A percentile compares a stretch with the other conserved stretches of the same genome.
Conservation (phyloP, 2,113 vertebrate genomes). For the Nannobrachium achirus region DNA sequence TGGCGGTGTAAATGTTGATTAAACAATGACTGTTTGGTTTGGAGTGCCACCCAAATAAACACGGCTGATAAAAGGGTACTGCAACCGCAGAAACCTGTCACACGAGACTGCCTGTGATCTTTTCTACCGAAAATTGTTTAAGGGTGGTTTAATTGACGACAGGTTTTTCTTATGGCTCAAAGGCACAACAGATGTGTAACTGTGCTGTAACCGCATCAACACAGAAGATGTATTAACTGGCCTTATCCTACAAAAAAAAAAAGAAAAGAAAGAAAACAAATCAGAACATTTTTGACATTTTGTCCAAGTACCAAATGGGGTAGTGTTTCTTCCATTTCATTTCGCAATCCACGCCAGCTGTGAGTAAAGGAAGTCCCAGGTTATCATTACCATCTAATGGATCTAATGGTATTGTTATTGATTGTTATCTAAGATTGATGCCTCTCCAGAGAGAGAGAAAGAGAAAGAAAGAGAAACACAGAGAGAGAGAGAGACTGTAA, state of each 20-base stretch:
- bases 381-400: constrained; percentile 22
- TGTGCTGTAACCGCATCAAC: too few relatives aligned
- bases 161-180: too few relatives aligned
- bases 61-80: not conserved
- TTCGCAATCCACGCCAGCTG: not conserved
- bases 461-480: too few relatives aligned
- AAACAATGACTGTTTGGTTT: not conserved
- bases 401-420: constrained; percentile 19
- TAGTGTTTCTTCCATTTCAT: not conserved
- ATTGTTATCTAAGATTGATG: constrained; percentile 34
- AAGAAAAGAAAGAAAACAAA: not conserved
- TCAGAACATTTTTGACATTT: not conserved
- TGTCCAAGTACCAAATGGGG: not conserved
- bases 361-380: not conserved
- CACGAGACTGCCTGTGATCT: too few relatives aligned
- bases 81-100: not conserved
- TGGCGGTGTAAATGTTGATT: not conserved
- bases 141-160: too few relatives aligned
- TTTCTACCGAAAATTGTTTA: too few relatives aligned
- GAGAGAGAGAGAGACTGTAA: too few relatives aligned
- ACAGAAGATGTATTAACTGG: too few relatives aligned
- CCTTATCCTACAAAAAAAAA: too few relatives aligned
- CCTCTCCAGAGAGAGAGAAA: constrained; percentile 3
- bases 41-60: not conserved
- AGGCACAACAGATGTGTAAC: too few relatives aligned